Percentiles rank a stretch among this genome's conserved stretches.
Conservation (phyloP, 2,888 invertebrate species). For the Hyppa rectilinea region DNA sequence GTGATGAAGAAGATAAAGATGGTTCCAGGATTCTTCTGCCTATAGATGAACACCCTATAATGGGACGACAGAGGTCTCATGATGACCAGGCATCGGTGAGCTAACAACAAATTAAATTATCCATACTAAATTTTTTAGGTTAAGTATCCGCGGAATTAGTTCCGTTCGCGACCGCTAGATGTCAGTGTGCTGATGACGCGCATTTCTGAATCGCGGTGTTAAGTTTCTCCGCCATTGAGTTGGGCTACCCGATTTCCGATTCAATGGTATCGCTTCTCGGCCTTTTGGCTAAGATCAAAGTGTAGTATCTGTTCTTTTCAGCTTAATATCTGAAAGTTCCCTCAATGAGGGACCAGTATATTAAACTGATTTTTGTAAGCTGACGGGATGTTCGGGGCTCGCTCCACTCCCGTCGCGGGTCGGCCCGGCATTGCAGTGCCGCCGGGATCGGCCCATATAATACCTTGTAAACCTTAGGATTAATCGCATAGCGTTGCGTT, state of each 20-base stretch:
- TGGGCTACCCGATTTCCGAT: not conserved
- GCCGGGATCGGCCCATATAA: constrained; percentile 70
- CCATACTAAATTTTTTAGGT: constrained; percentile 11
- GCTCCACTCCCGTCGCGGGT: constrained; percentile 68
- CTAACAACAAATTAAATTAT: not conserved
- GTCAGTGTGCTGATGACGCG: constrained; percentile 50
- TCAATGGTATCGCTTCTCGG: constrained; percentile 69
- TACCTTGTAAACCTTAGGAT: not conserved
- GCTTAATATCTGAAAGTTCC: constrained; percentile 64
- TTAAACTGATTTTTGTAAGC: constrained; percentile 66
- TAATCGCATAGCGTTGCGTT: too few species aligned
- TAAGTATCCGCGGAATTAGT: constrained; percentile 6
- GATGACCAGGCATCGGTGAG: constrained; percentile 87
- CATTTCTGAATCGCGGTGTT: constrained; percentile 64
- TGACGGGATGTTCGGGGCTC: constrained; percentile 68
- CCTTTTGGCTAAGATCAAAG: constrained; percentile 74
- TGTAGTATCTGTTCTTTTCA: constrained; percentile 75
- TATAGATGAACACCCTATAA: constrained; percentile 76
- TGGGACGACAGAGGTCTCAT: constrained; percentile 77
- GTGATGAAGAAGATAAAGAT: constrained; percentile 85
- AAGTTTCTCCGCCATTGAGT: constrained; percentile 52
- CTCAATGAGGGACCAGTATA: constrained; percentile 73
- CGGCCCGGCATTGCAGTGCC: constrained; percentile 74
- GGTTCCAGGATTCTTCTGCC: constrained; percentile 79
- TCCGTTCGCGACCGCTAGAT: constrained; percentile 54